Conservation (phyloP, 1,140 invertebrate species). For the Apis florea region DNA sequence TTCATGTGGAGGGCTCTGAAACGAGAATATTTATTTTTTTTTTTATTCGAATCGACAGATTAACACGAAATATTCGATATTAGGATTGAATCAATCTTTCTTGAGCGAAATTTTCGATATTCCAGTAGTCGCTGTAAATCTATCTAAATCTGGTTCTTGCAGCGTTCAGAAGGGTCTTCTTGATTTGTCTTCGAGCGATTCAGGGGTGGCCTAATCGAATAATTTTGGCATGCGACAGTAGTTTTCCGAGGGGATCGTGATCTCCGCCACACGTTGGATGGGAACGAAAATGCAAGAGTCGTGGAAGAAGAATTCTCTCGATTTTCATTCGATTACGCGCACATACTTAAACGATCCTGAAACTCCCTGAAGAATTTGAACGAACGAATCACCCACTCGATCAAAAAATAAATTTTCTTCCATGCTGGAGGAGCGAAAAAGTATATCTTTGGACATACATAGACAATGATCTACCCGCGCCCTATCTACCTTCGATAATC, state of each 20-base stretch:
- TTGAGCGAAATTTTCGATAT: not conserved
- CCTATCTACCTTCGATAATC: constrained; percentile 36
- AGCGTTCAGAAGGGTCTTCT: constrained; percentile 2
- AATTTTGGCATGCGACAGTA: constrained; percentile 36
- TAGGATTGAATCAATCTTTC: no score
- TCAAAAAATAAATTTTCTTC: no score
- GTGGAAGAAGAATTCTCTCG: no score
- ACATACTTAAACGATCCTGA: no score
- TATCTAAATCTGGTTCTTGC: constrained; percentile 17
- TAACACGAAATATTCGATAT: no score
- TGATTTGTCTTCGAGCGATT: constrained; percentile 21
- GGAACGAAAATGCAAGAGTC: not conserved
- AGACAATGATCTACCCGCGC: constrained; percentile 15
- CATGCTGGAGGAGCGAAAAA: not conserved
- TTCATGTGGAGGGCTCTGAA: constrained; percentile 97
- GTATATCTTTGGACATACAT: not conserved
- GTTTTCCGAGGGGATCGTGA: constrained; percentile 35
- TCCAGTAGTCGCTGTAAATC: constrained; percentile 3
- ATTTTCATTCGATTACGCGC: no score
- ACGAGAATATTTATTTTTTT: constrained; percentile 56
- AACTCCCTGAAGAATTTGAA: no score
- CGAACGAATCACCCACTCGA: no score
- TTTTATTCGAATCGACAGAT: no score
- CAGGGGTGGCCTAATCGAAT: constrained; percentile 56
- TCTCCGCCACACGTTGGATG: constrained; percentile 4